A percentile compares a stretch with the other conserved stretches of the same genome.
phyloP scores from a whole-genome alignment of 1,140 invertebrate species.

The Nebria ingens region DNA sequence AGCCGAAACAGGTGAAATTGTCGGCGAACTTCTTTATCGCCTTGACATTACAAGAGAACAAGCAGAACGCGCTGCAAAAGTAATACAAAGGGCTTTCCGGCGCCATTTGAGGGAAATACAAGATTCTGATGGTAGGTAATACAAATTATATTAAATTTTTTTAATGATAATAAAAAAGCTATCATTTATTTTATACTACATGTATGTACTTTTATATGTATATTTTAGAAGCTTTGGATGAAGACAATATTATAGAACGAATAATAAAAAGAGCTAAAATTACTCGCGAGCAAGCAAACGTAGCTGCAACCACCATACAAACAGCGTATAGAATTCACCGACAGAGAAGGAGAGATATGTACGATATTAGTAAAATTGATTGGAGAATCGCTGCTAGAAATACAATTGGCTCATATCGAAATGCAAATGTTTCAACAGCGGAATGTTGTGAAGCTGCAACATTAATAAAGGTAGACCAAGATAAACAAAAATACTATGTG shows the following conservation, averaged over 20 bases:
- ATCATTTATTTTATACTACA: slow-evolving; percentile 10
- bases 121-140: slow-evolving; percentile 12
- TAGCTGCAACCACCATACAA: slow-evolving; percentile 33
- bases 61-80: slow-evolving; percentile 33
- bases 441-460: neutral
- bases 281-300: slow-evolving; percentile 21
- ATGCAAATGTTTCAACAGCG: neutral
- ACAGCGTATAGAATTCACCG: slow-evolving; percentile 24
- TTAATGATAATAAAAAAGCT: neutral
- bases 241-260: slow-evolving; percentile 23
- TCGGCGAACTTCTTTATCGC: slow-evolving; percentile 32
- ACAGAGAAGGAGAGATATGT: slow-evolving; percentile 22
- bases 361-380: slow-evolving; percentile 27
- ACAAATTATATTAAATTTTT: slow-evolving; percentile 6
- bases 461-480: neutral
- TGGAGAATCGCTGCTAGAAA: slow-evolving; percentile 38
- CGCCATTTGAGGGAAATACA: slow-evolving; percentile 24
- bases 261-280: slow-evolving; percentile 28
- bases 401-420: slow-evolving; percentile 33
- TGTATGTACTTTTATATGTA: slow-evolving; percentile 6
- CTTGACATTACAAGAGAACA: slow-evolving; percentile 35
- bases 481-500: neutral
- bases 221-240: slow-evolving; percentile 14
- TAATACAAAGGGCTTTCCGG: slow-evolving; percentile 36
- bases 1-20: slow-evolving; percentile 32